phyloP scores from a whole-genome alignment of 2,797 vertebrate species.

The Columba guinea region DNA sequence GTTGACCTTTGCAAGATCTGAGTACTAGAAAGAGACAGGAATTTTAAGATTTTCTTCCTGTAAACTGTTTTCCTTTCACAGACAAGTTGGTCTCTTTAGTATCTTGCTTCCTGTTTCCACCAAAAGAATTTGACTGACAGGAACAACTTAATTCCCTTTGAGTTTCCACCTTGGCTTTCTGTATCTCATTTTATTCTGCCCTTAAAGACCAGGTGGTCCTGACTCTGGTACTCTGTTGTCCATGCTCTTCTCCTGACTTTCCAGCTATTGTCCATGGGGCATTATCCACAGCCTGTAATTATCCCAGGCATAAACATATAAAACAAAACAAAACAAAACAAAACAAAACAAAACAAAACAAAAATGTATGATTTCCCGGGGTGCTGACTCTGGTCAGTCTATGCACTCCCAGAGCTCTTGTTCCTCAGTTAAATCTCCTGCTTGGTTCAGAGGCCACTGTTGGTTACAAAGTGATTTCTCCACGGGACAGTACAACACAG shows the following conservation, averaged over 20 bases:
- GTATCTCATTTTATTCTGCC: background rate
- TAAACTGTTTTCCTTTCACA: background rate
- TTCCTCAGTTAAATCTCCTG: background rate
- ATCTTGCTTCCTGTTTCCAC: background rate
- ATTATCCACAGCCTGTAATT: background rate
- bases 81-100: background rate
- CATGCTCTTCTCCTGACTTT: background rate
- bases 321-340: background rate
- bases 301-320: background rate
- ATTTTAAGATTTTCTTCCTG: background rate
- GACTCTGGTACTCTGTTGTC: background rate
- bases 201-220: background rate
- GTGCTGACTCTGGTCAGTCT: background rate
- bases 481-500: rapidly evolving
- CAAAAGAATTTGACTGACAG: background rate
- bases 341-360: background rate
- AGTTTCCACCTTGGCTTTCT: background rate
- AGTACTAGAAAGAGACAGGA: background rate
- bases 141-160: background rate
- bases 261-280: background rate
- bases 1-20: background rate
- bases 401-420: background rate
- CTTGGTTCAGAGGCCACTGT: background rate
- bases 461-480: background rate
- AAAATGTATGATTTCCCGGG: background rate